A percentile compares a stretch with the other conserved stretches of the same genome.
Evolutionary conservation across 2,888 invertebrate species (phyloP).

Genomic region (Rotaria magnacalcarata): DNA sequence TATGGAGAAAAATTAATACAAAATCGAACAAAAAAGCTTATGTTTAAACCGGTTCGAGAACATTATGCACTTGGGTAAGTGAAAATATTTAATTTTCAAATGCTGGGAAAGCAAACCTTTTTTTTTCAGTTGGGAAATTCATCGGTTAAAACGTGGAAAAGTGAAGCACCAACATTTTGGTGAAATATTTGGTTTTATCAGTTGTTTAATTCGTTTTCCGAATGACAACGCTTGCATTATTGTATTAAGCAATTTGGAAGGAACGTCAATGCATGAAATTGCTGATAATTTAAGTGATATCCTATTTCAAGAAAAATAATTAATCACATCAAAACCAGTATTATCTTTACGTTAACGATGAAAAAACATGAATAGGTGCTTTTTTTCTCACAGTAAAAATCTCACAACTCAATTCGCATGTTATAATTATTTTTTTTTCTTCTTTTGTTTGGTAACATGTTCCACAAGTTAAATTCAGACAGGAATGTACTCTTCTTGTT

Average conservation of each 20-base stretch:
- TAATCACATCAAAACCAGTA: neutral
- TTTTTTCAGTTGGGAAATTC: neutral
- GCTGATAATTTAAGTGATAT: neutral
- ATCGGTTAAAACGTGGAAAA: neutral
- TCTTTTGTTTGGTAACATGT: too few species aligned
- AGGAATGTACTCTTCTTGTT: too few species aligned
- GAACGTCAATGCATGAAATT: neutral
- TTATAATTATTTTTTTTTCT: too few species aligned
- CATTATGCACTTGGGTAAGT: slow-evolving; percentile 29
- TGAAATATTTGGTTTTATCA: slow-evolving; percentile 21
- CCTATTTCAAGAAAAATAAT: neutral
- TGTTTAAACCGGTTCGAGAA: slow-evolving; percentile 14
- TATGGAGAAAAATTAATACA: neutral
- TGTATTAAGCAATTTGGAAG: neutral
- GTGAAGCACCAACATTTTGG: neutral
- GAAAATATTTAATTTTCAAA: too few species aligned
- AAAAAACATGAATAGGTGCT: too few species aligned
- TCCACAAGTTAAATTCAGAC: too few species aligned
- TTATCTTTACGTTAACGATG: too few species aligned
- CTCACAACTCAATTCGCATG: too few species aligned
- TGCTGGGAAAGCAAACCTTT: too few species aligned
- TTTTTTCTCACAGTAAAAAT: too few species aligned
- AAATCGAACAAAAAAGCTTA: neutral
- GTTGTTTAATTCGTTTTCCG: slow-evolving; percentile 4
- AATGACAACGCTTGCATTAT: neutral